Base-by-base conservation (phyloP, 2,888 invertebrate species). In the Drosophila longiperda region DNA sequence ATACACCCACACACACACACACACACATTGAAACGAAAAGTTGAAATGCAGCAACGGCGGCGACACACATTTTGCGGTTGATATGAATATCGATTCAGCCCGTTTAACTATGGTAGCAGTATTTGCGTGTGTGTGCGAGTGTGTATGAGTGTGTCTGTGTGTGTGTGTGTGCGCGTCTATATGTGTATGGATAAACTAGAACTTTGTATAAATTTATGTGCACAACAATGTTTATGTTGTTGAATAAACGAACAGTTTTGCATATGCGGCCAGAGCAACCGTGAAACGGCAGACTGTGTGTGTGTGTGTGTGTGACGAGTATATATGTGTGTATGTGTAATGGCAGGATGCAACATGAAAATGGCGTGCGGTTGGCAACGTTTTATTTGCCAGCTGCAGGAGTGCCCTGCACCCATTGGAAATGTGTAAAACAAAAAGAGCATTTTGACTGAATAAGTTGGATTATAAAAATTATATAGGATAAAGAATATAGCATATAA, bases 191-290 rank as follows among this genome's bases (percentile, higher is more conserved):
- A 83, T 75, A 88, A 89, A 88, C 88, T 89, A 89, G 86, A 88
- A 85, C 90, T 85, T 85, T 86, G 89, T 90, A 86, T 88, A 83
- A 88, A 90, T 83, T 90, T 87, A 87, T 85, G 88, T 85, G 89
- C 80, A 82, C 84, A 85, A 85, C 89, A 85, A 89, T 89, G 84
- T 85, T 85, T 85, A 85, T 85, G 90, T 85, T 85, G 89, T 87
- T 89, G 89, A 85, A 85, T 89, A 85, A 85, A 89, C 84, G 89
- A 85, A 67, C 89, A 89, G 84, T 89, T 84, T 85, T 87, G 85
- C 83, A 88, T 83, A 77, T 80, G 82, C 78, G 83, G 76, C 72
- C 75, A 69, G 66, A 74, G 75, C 40, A 72, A 45, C 73, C 78
- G 78, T 72, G 54, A 81, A 80, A 71, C 59, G 26, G 49, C 33